Evolutionary conservation across 2,888 invertebrate species (phyloP).

Genomic region (Spodoptera littoralis): DNA sequence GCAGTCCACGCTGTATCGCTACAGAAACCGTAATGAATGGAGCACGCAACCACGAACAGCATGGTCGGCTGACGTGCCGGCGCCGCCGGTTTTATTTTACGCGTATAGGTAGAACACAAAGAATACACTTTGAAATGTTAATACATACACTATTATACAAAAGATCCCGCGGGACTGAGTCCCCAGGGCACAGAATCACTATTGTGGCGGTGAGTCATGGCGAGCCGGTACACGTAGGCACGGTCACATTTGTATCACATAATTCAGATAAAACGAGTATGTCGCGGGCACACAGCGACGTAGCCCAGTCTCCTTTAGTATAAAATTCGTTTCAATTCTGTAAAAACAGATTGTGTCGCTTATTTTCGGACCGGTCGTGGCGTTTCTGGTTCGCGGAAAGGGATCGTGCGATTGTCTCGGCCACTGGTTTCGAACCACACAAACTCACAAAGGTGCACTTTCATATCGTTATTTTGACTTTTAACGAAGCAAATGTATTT

Average conservation of each 20-base stretch:
- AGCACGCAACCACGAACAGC: conserved; percentile 41
- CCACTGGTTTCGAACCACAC: conserved; percentile 54
- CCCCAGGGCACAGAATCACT: conserved; percentile 66
- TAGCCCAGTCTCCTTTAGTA: conserved; percentile 64
- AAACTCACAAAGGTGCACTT: conserved; percentile 48
- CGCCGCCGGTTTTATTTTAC: conserved; percentile 58
- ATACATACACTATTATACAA: conserved; percentile 58
- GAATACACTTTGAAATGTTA: conserved; percentile 26
- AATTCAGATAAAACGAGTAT: conserved; percentile 54
- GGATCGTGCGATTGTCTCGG: conserved; percentile 49
- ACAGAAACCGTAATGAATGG: conserved; percentile 52
- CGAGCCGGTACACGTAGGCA: conserved; percentile 66
- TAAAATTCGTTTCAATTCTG: conserved; percentile 61
- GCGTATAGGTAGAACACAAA: conserved; percentile 62
- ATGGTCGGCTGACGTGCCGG: conserved; percentile 56
- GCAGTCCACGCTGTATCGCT: conserved; percentile 47
- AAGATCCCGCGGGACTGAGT: conserved; percentile 53
- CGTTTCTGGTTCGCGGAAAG: conserved; percentile 62
- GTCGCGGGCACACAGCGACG: conserved; percentile 50
- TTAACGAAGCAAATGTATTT: conserved; percentile 39
- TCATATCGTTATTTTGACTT: conserved; percentile 50
- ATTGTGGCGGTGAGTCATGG: conserved; percentile 67
- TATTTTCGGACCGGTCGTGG: conserved; percentile 69
- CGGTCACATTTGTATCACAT: conserved; percentile 68
- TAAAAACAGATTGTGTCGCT: conserved; percentile 66